phyloP scores from a whole-genome alignment of 2,113 vertebrate genomes.

The Oryzias javanicus region DNA sequence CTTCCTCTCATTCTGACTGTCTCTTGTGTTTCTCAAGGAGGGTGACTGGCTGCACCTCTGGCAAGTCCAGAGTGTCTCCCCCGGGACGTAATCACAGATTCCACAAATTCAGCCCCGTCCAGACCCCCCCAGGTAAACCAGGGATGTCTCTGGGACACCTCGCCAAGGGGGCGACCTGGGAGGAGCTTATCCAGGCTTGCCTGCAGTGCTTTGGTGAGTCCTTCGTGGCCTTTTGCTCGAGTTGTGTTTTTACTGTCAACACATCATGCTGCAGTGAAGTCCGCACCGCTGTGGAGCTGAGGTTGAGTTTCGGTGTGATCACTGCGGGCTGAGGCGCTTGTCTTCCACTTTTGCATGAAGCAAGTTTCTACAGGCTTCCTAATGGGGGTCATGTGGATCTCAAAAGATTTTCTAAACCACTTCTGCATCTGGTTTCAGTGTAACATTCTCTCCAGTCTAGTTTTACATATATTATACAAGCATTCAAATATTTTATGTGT shows the following conservation, averaged over 20 bases:
- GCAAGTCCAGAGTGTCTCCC: conserved; percentile 78
- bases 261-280: no score
- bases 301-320: no score
- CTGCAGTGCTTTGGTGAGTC: conserved; percentile 91
- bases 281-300: no score
- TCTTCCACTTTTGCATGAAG: no score
- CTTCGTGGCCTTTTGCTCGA: neutral
- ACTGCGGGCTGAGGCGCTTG: no score
- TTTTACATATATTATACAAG: no score
- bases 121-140: conserved; percentile 74
- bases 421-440: no score
- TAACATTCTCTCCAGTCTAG: no score
- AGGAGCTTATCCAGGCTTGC: conserved; percentile 91
- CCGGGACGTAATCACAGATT: conserved; percentile 77
- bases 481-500: neutral
- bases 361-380: no score
- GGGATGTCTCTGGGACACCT: conserved; percentile 86
- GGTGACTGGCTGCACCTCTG: conserved; percentile 72
- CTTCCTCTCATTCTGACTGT: conserved; percentile 38
- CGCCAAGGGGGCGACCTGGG: conserved; percentile 89
- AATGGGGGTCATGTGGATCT: no score
- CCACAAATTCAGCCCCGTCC: conserved; percentile 75
- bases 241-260: neutral
- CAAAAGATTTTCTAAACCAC: no score
- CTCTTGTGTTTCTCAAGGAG: conserved; percentile 73